A percentile compares a stretch with the other conserved stretches of the same genome.
Evolutionary conservation across 2,888 invertebrate species (phyloP).

Genomic region (Lydus trimaculatus): DNA sequence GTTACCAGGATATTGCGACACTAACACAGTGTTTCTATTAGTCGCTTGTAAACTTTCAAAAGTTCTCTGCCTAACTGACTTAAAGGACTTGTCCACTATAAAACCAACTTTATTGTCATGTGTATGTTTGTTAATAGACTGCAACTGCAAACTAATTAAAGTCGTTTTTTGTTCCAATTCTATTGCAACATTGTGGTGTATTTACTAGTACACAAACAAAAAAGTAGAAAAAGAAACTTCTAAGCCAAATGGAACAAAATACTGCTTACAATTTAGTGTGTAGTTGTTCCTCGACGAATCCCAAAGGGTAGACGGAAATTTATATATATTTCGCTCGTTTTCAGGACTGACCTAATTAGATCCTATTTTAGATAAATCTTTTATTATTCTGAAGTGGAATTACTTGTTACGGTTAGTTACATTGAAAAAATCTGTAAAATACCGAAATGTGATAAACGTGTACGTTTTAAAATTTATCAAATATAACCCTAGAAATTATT

Average conservation of each 20-base stretch:
- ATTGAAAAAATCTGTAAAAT: neutral
- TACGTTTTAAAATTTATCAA: neutral
- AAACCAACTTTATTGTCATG: neutral
- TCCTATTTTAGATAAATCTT: constrained; percentile 2
- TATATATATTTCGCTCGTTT: constrained; percentile 18
- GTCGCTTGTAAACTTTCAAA: neutral
- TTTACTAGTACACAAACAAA: too few species aligned
- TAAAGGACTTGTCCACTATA: neutral
- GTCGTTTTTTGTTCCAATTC: neutral
- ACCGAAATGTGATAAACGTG: neutral
- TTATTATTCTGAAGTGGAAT: neutral
- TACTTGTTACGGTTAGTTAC: neutral
- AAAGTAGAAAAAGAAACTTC: neutral
- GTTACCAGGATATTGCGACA: neutral
- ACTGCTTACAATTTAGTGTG: neutral
- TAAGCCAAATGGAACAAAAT: neutral
- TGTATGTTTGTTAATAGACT: neutral
- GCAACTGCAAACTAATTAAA: neutral
- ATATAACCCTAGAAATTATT: neutral
- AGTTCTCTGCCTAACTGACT: neutral
- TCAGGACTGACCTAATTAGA: constrained; percentile 6
- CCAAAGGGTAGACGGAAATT: constrained; percentile 37
- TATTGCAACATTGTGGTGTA: neutral
- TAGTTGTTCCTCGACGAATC: constrained; percentile 5
- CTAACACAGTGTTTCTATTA: neutral